phyloP scores from a whole-genome alignment of 2,797 vertebrate species.

The Amniataba percoides region DNA sequence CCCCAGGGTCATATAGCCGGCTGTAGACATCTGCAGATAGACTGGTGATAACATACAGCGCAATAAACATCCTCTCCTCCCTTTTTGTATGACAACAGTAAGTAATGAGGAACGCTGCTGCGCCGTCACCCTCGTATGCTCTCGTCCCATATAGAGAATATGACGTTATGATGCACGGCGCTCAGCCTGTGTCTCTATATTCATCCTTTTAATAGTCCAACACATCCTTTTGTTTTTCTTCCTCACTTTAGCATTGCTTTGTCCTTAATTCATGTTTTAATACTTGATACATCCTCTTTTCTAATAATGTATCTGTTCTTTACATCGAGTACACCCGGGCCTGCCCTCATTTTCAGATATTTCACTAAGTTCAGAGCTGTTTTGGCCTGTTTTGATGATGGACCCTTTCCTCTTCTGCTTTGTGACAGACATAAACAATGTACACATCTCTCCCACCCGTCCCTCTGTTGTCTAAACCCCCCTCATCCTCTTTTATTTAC shows the following conservation, averaged over 20 bases:
- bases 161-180: neutral
- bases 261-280: neutral
- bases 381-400: constrained; percentile 1
- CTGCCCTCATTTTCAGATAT: neutral
- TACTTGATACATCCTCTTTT: neutral
- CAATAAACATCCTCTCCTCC: constrained; percentile 63
- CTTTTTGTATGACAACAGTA: constrained; percentile 44
- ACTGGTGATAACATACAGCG: constrained; percentile 60
- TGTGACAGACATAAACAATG: constrained; percentile 2
- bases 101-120: constrained; percentile 15
- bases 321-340: neutral
- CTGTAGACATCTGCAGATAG: constrained; percentile 56
- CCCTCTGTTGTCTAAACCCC: neutral
- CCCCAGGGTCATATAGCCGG: constrained; percentile 62
- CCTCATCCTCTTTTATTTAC: neutral
- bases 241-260: neutral
- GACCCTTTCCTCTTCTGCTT: neutral
- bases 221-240: too few relatives aligned
- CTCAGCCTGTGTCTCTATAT: neutral
- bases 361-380: constrained; percentile 14
- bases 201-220: neutral
- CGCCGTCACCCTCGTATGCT: constrained; percentile 1
- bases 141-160: neutral
- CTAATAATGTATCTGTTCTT: neutral
- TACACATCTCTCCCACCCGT: neutral